Conservation (phyloP, 1,140 invertebrate genomes). For the Zelostemma sp. region DNA sequence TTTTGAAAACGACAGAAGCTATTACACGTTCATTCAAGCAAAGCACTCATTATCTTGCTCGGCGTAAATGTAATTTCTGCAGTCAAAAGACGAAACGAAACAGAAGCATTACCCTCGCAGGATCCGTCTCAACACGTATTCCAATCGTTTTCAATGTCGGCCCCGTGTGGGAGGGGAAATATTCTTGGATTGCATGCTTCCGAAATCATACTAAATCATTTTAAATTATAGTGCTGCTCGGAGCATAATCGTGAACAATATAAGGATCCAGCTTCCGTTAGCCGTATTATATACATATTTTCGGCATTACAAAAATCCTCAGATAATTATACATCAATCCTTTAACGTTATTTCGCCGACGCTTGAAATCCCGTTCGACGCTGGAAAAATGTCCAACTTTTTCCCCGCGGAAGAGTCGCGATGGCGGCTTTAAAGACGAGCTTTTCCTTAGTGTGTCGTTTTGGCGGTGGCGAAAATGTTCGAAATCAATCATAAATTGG, state of each 20-base stretch:
- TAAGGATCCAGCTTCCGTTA: constrained; percentile 43
- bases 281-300: not conserved
- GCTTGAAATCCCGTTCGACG: not conserved
- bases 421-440: no score
- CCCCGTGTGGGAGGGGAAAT: constrained; percentile 30
- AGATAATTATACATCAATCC: not conserved
- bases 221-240: constrained; percentile 43
- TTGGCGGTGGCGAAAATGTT: no score
- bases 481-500: no score
- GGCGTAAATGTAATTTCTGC: constrained; percentile 24
- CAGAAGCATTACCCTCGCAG: constrained; percentile 24
- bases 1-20: not conserved
- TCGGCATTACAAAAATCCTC: no score
- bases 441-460: no score
- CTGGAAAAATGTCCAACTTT: no score
- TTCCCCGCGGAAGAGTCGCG: no score
- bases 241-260: constrained; percentile 33
- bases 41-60: constrained; percentile 20
- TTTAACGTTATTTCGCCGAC: not conserved
- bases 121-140: constrained; percentile 25
- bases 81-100: constrained; percentile 29
- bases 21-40: constrained; percentile 14
- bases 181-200: constrained; percentile 41
- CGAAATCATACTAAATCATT: constrained; percentile 47
- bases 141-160: constrained; percentile 28